These are phyloP conservation scores for Phylloscopus collybita DNA, from an alignment of 2,797 vertebrate species.

Conservation along the genomic window DNA sequence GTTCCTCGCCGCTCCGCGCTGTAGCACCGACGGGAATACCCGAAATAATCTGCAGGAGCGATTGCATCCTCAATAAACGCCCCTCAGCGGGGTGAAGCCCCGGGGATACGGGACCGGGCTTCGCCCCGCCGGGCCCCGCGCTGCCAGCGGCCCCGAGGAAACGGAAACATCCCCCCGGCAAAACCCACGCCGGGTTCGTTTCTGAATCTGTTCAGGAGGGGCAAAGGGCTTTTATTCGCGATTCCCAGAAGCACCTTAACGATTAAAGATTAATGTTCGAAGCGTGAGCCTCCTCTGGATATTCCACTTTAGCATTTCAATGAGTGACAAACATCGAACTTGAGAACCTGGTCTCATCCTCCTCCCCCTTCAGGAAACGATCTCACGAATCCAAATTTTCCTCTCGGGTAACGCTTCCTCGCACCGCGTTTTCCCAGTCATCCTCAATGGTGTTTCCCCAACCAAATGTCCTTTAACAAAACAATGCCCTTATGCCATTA, in stretches of 20 bases:
- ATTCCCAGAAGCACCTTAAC: conserved; percentile 72
- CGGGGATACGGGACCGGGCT: neutral
- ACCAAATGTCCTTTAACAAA: conserved; percentile 87
- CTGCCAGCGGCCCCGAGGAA: neutral
- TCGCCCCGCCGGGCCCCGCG: neutral
- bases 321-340: conserved; percentile 29
- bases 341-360: neutral
- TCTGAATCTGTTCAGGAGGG: conserved; percentile 37
- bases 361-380: neutral
- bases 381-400: neutral
- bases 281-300: conserved; percentile 51
- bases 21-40: neutral
- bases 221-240: conserved; percentile 77
- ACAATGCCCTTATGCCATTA: conserved; percentile 84
- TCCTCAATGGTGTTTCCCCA: conserved; percentile 70
- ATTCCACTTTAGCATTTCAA: conserved; percentile 41
- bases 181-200: neutral
- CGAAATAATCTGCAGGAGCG: neutral
- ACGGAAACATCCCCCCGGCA: neutral
- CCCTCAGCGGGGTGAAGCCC: neutral
- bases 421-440: neutral
- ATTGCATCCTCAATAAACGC: neutral
- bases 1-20: conserved; percentile 26
- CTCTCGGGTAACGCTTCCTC: neutral
- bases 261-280: conserved; percentile 83